Evolutionary conservation across 1,140 invertebrate species (phyloP).

Genomic region (Tetragonula clypearis): DNA sequence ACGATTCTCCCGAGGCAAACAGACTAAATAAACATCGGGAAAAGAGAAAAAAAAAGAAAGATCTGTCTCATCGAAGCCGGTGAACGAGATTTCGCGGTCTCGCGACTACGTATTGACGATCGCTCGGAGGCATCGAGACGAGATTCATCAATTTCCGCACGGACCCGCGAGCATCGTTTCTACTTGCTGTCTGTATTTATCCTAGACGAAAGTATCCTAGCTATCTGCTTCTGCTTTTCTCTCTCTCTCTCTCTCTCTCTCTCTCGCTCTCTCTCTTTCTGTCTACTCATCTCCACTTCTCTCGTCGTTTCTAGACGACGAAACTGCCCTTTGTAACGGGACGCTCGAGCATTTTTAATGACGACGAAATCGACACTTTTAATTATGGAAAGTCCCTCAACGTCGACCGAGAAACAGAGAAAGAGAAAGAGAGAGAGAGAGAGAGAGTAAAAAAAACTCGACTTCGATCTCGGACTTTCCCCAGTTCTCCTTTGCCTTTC

Average conservation of each 20-base stretch:
- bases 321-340: slow-evolving; percentile 48
- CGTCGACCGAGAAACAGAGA: background rate
- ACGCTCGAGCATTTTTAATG: slow-evolving; percentile 59
- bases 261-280: background rate
- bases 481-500: background rate
- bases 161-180: slow-evolving; percentile 63
- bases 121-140: slow-evolving; percentile 62
- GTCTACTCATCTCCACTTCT: slow-evolving; percentile 5
- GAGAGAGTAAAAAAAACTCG: background rate
- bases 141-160: slow-evolving; percentile 75
- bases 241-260: slow-evolving; percentile 15
- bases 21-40: slow-evolving; percentile 14
- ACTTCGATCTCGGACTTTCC: slow-evolving; percentile 46
- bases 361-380: slow-evolving; percentile 65
- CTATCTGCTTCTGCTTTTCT: background rate
- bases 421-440: no score
- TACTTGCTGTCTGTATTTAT: slow-evolving; percentile 57
- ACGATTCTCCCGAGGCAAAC: background rate
- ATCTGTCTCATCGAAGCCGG: slow-evolving; percentile 40
- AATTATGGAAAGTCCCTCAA: slow-evolving; percentile 50
- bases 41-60: background rate
- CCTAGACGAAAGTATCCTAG: slow-evolving; percentile 54
- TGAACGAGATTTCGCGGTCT: slow-evolving; percentile 42
- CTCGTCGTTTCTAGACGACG: slow-evolving; percentile 45
- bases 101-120: slow-evolving; percentile 63